A percentile compares a stretch with the other conserved stretches of the same genome.
Conservation (phyloP, 2,797 vertebrate genomes). For the Salarias fasciatus region DNA sequence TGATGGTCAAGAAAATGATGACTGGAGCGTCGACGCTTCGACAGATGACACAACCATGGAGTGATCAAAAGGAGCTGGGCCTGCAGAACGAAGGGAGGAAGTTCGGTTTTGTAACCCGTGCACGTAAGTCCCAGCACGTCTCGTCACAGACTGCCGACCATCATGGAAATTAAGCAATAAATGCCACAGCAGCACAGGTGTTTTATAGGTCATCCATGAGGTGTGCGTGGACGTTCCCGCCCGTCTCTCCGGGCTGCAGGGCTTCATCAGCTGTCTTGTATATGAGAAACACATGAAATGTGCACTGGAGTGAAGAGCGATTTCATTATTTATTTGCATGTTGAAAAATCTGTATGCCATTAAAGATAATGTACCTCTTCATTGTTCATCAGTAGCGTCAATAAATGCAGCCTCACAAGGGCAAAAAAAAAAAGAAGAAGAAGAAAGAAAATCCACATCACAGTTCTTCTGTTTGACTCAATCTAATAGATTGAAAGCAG, state of each 20-base stretch:
- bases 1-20: not conserved
- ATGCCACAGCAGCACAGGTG: not conserved
- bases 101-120: not conserved
- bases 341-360: not conserved
- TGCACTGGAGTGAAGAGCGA: not conserved
- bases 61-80: not conserved
- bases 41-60: not conserved
- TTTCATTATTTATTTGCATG: not conserved
- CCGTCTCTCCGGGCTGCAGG: too few relatives aligned
- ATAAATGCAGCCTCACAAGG: not conserved
- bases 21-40: not conserved
- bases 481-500: slow-evolving; percentile 17
- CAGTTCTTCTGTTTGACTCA: not conserved
- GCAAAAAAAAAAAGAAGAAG: too few relatives aligned
- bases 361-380: not conserved
- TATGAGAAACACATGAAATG: not conserved
- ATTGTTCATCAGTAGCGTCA: not conserved
- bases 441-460: not conserved
- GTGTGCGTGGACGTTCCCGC: not conserved
- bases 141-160: slow-evolving; percentile 7
- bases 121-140: not conserved
- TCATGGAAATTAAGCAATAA: not conserved
- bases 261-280: not conserved
- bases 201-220: not conserved
- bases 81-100: not conserved